These are phyloP conservation scores for Pyrrhura leucotis DNA, from an alignment of 2,797 vertebrate species.

Conservation along the genomic window DNA sequence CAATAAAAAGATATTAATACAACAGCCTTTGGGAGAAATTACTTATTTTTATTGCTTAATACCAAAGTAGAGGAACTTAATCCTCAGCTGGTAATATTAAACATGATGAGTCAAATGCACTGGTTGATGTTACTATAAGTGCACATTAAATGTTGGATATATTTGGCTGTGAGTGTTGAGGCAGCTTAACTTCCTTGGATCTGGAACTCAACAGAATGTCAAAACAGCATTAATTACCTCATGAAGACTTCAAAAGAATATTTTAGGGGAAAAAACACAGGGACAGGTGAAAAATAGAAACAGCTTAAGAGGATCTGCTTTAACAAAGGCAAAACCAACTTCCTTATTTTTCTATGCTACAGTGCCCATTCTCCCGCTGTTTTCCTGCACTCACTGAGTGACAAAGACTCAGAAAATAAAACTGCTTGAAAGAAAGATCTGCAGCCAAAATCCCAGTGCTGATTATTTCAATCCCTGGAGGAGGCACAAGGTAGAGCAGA, in stretches of 20 bases:
- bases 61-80: not conserved
- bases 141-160: conserved; percentile 5
- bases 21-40: not conserved
- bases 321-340: not conserved
- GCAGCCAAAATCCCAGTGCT: not conserved
- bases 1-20: not conserved
- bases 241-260: not conserved
- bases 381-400: not conserved
- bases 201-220: not conserved
- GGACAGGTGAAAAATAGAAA: not conserved
- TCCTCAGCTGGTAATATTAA: not conserved
- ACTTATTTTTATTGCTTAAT: not conserved
- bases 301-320: not conserved
- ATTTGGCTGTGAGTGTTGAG: not conserved
- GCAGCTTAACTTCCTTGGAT: conserved; percentile 21
- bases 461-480: not conserved
- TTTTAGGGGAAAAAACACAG: not conserved
- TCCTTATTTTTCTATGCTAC: not conserved
- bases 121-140: not conserved
- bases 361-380: not conserved
- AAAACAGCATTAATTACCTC: conserved; percentile 29
- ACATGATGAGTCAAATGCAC: conserved; percentile 4
- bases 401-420: not conserved
- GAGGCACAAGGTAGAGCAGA: not conserved
- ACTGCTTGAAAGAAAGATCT: not conserved